These are phyloP conservation scores for Eufriesea mexicana DNA, from an alignment of 1,140 invertebrate species.

Conservation along the genomic window DNA sequence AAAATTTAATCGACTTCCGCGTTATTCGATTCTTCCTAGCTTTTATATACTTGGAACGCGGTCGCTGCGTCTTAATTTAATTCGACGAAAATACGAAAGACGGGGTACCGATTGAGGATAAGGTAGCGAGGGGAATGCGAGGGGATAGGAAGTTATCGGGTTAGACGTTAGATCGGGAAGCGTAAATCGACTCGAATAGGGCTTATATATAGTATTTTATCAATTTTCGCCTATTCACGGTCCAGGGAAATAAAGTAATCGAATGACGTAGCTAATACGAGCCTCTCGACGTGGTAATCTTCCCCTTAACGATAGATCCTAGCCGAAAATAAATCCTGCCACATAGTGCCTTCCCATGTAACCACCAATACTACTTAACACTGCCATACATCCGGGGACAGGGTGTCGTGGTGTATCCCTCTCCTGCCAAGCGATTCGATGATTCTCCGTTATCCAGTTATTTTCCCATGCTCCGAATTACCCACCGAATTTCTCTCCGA, in stretches of 20 bases:
- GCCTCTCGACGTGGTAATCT: background rate
- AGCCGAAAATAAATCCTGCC: constrained; percentile 37
- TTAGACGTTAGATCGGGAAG: too few relatives aligned
- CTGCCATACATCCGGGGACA: constrained; percentile 16
- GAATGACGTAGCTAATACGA: background rate
- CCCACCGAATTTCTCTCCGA: too few relatives aligned
- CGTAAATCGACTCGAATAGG: too few relatives aligned
- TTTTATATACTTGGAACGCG: too few relatives aligned
- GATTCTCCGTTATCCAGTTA: background rate
- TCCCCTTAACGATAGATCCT: constrained; percentile 9
- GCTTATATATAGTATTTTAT: background rate
- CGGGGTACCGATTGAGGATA: too few relatives aligned
- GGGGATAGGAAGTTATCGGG: too few relatives aligned
- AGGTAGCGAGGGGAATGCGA: too few relatives aligned
- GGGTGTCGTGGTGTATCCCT: background rate
- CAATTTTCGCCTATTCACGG: background rate
- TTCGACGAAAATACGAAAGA: too few relatives aligned
- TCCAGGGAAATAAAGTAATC: background rate
- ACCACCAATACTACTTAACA: constrained; percentile 39
- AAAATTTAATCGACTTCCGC: too few relatives aligned
- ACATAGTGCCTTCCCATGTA: constrained; percentile 38
- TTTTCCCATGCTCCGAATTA: background rate
- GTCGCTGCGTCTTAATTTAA: too few relatives aligned
- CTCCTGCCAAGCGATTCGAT: background rate
- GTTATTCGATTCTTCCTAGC: too few relatives aligned